Percentiles rank a stretch among this genome's conserved stretches.
Conservation (phyloP, 92 coral and sea anemone genomes). For the Metridium senile region DNA sequence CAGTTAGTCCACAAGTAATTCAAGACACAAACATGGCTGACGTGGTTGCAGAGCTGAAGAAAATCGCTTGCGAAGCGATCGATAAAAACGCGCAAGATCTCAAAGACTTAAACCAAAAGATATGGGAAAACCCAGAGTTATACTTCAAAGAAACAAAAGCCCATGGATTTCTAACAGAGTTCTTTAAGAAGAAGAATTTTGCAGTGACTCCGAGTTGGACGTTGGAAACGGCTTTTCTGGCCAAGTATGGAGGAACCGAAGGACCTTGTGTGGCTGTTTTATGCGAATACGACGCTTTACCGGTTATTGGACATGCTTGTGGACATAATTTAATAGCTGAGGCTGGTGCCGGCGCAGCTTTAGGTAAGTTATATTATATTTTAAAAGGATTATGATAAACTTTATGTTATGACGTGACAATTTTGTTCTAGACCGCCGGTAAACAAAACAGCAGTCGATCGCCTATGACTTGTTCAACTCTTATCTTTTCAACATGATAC, state of each 20-base stretch:
- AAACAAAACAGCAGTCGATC: too few species aligned
- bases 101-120: conserved; percentile 51
- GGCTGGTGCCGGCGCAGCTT: conserved; percentile 82
- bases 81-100: conserved; percentile 57
- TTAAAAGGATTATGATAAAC: background rate
- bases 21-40: conserved; percentile 39
- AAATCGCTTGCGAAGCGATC: conserved; percentile 68
- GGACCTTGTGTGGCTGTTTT: conserved; percentile 74
- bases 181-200: conserved; percentile 63
- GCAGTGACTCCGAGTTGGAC: conserved; percentile 60
- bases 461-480: too few species aligned
- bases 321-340: conserved; percentile 90
- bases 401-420: background rate
- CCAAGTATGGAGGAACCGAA: conserved; percentile 47
- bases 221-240: conserved; percentile 71
- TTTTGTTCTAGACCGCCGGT: background rate
- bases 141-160: conserved; percentile 58
- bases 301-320: conserved; percentile 87
- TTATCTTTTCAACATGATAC: too few species aligned
- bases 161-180: conserved; percentile 62
- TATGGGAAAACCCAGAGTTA: conserved; percentile 77
- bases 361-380: conserved; percentile 46
- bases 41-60: conserved; percentile 25
- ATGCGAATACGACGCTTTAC: conserved; percentile 91
- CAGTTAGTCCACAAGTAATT: background rate